Percentiles rank a stretch among this genome's conserved stretches.
Evolutionary conservation across 2,113 vertebrate genomes (phyloP).

Genomic region (Gallinago jamesoni): DNA sequence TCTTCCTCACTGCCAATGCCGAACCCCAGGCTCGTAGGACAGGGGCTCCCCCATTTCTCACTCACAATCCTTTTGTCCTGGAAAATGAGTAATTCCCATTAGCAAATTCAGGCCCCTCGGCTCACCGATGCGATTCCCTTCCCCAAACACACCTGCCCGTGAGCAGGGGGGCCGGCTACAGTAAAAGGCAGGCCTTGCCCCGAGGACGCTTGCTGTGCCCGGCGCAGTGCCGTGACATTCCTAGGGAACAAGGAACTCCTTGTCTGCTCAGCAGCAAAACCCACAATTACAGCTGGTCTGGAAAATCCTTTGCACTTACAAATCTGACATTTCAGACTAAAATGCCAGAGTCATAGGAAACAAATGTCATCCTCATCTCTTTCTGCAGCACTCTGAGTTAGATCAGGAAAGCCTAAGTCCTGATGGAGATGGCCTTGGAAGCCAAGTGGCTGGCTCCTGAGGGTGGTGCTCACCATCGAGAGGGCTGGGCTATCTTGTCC

Average conservation of each 20-base stretch:
- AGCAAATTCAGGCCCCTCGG: neutral
- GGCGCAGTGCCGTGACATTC: neutral
- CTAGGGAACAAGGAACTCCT: slow-evolving; percentile 23
- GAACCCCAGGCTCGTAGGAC: slow-evolving; percentile 39
- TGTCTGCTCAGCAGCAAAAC: slow-evolving; percentile 46
- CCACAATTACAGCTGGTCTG: neutral
- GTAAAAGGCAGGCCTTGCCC: neutral
- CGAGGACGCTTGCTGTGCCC: neutral
- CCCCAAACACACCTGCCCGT: slow-evolving; percentile 27
- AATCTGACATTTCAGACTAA: slow-evolving; percentile 66
- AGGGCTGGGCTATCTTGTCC: slow-evolving; percentile 68
- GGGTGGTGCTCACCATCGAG: slow-evolving; percentile 58
- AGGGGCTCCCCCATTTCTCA: slow-evolving; percentile 73
- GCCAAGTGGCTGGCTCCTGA: slow-evolving; percentile 14
- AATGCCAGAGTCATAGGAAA: slow-evolving; percentile 50
- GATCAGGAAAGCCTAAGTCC: neutral
- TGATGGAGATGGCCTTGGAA: slow-evolving; percentile 37
- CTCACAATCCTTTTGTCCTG: slow-evolving; percentile 91
- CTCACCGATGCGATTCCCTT: neutral
- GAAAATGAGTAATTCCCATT: neutral
- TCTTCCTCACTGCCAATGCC: slow-evolving; percentile 62
- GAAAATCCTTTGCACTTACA: slow-evolving; percentile 53
- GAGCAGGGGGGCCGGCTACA: neutral
- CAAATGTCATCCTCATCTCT: slow-evolving; percentile 14
- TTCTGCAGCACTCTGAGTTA: slow-evolving; percentile 30